phyloP scores from a whole-genome alignment of 1,140 invertebrate species.

The Drosophila elegans region DNA sequence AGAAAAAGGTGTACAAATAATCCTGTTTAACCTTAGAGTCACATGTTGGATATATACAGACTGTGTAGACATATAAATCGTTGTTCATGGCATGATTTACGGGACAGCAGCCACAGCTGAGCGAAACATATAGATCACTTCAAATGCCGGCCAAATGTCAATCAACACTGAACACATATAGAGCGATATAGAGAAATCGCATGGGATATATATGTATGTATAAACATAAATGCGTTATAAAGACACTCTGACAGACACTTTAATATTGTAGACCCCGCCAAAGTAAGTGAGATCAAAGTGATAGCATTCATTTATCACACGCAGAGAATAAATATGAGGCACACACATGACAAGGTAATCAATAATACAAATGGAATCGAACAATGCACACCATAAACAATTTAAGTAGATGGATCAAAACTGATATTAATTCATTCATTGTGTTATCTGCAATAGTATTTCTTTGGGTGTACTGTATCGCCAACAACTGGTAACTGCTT shows the following conservation, averaged over 20 bases:
- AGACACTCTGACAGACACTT: conserved; percentile 49
- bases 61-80: conserved; percentile 54
- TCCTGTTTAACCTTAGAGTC: conserved; percentile 64
- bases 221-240: conserved; percentile 5
- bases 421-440: conserved; percentile 9
- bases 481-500: not conserved
- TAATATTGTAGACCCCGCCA: conserved; percentile 19
- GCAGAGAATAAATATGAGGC: conserved; percentile 19
- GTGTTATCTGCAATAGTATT: conserved; percentile 1
- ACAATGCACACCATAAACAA: conserved; percentile 18
- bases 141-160: conserved; percentile 74
- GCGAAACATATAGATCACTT: conserved; percentile 58
- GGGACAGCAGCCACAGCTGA: conserved; percentile 47
- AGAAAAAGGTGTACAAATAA: conserved; percentile 46
- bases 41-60: conserved; percentile 8
- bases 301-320: conserved; percentile 14
- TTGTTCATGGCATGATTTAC: conserved; percentile 67
- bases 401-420: conserved; percentile 3
- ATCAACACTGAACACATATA: conserved; percentile 50
- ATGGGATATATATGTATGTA: conserved; percentile 19
- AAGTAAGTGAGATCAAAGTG: conserved; percentile 42
- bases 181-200: conserved; percentile 34
- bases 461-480: not conserved
- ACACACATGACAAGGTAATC: conserved; percentile 16
- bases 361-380: conserved; percentile 4